Evolutionary conservation across 1,140 invertebrate species (phyloP), one percentile per base, ranked within the genome.

Genomic region (Cydia amplana): DNA sequence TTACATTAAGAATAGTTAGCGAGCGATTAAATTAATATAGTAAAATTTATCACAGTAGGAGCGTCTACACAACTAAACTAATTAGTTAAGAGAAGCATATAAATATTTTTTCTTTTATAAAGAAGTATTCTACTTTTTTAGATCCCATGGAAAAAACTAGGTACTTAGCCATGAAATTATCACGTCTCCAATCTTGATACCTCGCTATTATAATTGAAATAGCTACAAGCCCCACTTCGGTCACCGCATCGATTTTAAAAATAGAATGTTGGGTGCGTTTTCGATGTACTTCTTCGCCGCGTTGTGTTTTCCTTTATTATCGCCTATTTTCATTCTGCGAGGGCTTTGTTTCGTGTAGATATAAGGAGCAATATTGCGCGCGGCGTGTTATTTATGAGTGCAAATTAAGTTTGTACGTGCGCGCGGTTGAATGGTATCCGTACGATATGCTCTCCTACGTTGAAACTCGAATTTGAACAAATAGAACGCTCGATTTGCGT

Each of bases 201-300:
- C 80, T 86, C 65, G 65, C 65, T 70, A 70, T 70, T 70, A 70
- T 70, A 91, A 86, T 87, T 87, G 83, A 84, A 80, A 82, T 83
- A 77, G 78, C 83, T 83, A 85, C 84, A 85, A 85, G 86, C 81
- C 83, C 86, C 83, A 87, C 85, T 89, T 86, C 82, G 87, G 86
- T 85, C 86, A 85, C 84, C 85, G 85, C 89, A 91, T 89, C 86
- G 89, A 89, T 88, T 88, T 87, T 88, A 89, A 89, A 89, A 89
- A 89, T 89, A 89, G 86, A 88, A 76, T 77, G 77, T 78, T 83
- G 76, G 78, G 80, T 87, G 86, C 85, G 88, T 87, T 89, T 90
- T 86, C 85, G 82, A 87, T 85, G 82, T 79, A 80, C 79, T 79
- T 77, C 77, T 78, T 79, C 79, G 75, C 78, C 73, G 73, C 80